phyloP scores from a whole-genome alignment of 2,888 invertebrate species.

The Zaprionus lineosus region DNA sequence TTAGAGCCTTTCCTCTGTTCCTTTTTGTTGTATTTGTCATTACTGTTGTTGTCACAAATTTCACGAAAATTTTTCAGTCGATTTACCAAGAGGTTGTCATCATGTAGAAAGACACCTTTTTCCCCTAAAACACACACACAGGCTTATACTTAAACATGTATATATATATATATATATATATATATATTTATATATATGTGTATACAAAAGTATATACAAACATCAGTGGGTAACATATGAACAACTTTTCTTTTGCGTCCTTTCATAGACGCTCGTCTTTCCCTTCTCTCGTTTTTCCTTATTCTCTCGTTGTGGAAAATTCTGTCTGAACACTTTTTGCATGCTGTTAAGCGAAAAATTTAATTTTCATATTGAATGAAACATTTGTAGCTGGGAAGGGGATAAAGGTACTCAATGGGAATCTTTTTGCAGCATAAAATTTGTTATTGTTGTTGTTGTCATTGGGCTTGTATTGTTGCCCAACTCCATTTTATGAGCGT shows the following conservation, averaged over 20 bases:
- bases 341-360: conserved; percentile 37
- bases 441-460: conserved; percentile 13
- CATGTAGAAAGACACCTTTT: conserved; percentile 32
- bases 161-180: too few species aligned
- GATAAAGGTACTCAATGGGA: too few species aligned
- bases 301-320: too few species aligned
- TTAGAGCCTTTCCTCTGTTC: not conserved
- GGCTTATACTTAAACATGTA: too few species aligned
- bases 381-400: not conserved
- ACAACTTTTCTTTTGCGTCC: conserved; percentile 1
- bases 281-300: too few species aligned
- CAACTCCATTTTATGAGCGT: conserved; percentile 38
- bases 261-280: too few species aligned
- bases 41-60: conserved; percentile 38
- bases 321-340: conserved; percentile 28
- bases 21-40: not conserved
- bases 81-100: conserved; percentile 53
- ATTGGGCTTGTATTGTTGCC: conserved; percentile 27
- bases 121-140: conserved; percentile 15
- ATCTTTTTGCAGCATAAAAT: too few species aligned
- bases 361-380: conserved; percentile 38
- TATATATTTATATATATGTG: too few species aligned
- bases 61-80: conserved; percentile 55
- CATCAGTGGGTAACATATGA: too few species aligned
- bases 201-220: too few species aligned